Evolutionary conservation across 1,140 invertebrate species (phyloP).

Genomic region (Aplysia californica): DNA sequence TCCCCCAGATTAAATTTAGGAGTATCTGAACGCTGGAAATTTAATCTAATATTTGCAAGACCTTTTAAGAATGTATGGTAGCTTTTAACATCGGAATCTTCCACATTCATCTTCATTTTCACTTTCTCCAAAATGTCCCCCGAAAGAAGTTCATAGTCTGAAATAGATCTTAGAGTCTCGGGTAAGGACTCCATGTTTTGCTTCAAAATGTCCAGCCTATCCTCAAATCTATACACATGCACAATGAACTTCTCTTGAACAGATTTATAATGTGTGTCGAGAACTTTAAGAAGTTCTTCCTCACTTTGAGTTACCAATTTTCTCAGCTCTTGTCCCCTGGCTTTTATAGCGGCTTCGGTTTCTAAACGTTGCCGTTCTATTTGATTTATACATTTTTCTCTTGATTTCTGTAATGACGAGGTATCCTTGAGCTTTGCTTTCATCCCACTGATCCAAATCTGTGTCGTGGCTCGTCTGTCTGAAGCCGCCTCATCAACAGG

Average conservation of each 20-base stretch:
- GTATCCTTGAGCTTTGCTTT: background rate
- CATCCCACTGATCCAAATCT: background rate
- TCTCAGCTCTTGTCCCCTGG: too few species aligned
- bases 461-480: constrained; percentile 3
- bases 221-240: background rate
- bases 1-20: background rate
- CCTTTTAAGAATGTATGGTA: background rate
- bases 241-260: background rate
- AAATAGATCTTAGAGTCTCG: background rate
- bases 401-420: background rate
- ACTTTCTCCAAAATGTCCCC: background rate
- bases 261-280: background rate
- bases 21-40: too few species aligned
- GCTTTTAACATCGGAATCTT: background rate
- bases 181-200: background rate
- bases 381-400: background rate
- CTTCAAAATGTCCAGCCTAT: background rate
- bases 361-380: too few species aligned
- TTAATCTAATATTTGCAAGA: too few species aligned
- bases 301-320: too few species aligned
- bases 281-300: too few species aligned
- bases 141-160: background rate
- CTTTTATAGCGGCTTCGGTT: too few species aligned
- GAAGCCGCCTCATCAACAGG: constrained; percentile 22
- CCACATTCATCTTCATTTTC: background rate